Percentiles rank a stretch among this genome's conserved stretches.
These are phyloP conservation scores for Galerucella pusilla DNA, from an alignment of 2,888 invertebrate genomes.

Conservation along the genomic window DNA sequence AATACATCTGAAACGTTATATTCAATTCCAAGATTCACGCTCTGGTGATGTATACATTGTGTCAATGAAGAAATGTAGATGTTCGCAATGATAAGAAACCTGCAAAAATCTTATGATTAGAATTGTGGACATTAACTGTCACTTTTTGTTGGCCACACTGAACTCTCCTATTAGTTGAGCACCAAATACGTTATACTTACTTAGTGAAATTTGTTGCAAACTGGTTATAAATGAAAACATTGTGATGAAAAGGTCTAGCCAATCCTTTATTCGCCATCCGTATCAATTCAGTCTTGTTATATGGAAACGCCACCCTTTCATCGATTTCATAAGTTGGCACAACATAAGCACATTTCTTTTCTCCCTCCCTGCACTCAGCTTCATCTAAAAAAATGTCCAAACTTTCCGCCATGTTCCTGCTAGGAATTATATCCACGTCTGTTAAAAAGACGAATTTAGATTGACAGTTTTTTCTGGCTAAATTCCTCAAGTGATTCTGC, in stretches of 20 bases:
- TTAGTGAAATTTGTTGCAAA: slow-evolving; percentile 90
- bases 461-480: slow-evolving; percentile 87
- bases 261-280: slow-evolving; percentile 81
- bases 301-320: slow-evolving; percentile 80
- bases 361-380: slow-evolving; percentile 67
- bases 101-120: too few relatives aligned
- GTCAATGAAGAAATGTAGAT: too few relatives aligned
- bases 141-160: too few relatives aligned
- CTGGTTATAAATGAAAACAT: slow-evolving; percentile 92
- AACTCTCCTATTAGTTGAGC: too few relatives aligned
- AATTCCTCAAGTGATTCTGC: slow-evolving; percentile 88
- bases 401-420: slow-evolving; percentile 75
- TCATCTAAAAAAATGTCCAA: slow-evolving; percentile 76
- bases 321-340: slow-evolving; percentile 92
- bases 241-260: slow-evolving; percentile 90
- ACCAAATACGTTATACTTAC: too few relatives aligned
- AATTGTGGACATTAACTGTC: too few relatives aligned
- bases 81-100: too few relatives aligned
- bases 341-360: slow-evolving; percentile 80
- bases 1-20: too few relatives aligned
- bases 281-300: slow-evolving; percentile 82
- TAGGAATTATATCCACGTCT: slow-evolving; percentile 90
- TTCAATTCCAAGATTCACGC: too few relatives aligned
- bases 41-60: not conserved
- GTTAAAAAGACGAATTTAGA: slow-evolving; percentile 84